A percentile compares a stretch with the other conserved stretches of the same genome.
Conservation (phyloP, 2,113 vertebrate species). For the Onychorhynchus coronatus region DNA sequence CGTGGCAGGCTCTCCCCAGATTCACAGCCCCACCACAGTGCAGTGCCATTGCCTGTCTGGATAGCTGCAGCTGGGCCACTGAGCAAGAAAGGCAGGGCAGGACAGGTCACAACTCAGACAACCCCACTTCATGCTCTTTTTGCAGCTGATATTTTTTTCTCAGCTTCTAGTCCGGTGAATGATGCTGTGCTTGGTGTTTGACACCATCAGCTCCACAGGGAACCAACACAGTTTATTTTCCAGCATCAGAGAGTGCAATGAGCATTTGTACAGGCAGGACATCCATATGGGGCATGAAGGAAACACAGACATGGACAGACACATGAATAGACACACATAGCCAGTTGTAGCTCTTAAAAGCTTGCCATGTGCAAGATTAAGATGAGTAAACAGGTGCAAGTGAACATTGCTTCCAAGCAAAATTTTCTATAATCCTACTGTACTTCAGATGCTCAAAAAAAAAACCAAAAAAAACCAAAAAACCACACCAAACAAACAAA, state of each 20-base stretch:
- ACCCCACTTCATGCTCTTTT: accelerated
- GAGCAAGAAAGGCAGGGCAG: not conserved
- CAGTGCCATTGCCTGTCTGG: not conserved
- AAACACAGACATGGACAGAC: not conserved
- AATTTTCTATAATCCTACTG: not conserved
- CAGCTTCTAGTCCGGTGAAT: accelerated
- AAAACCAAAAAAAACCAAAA: not conserved
- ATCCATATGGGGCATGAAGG: accelerated
- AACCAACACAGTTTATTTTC: not conserved
- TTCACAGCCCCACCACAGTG: accelerated
- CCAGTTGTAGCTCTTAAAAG: not conserved
- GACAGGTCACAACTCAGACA: too few relatives aligned
- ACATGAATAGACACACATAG: not conserved
- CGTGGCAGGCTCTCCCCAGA: not conserved
- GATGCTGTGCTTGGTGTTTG: not conserved
- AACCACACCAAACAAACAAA: too few relatives aligned
- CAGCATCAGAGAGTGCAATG: not conserved
- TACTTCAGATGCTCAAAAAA: not conserved
- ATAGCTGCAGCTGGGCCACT: not conserved
- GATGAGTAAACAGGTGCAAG: not conserved
- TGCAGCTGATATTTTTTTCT: not conserved
- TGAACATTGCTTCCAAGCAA: not conserved
- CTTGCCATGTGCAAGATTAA: not conserved
- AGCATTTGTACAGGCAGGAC: not conserved
- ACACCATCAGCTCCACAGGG: not conserved